Evolutionary conservation across 1,140 invertebrate species (phyloP), one percentile per base, ranked within the genome.

Genomic region (Ptiloglossa arizonensis): DNA sequence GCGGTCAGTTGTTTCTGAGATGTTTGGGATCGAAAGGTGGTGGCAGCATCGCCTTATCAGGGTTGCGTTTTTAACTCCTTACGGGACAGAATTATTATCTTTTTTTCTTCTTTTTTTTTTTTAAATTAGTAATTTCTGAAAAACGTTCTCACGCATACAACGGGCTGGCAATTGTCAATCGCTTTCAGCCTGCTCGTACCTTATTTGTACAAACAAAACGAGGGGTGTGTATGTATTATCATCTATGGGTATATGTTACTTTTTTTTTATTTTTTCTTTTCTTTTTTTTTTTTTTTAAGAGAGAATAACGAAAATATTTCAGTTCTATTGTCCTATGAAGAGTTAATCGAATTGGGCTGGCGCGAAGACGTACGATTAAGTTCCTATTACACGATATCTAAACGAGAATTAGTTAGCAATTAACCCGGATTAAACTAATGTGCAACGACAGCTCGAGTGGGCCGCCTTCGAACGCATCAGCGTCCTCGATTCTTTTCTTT

Each of bases 381-480:
- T 89, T 91, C 87, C 87, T 91, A 89, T 89, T 90, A 87, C 73
- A 67, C 54, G 48, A 80, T 87, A 68, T 84, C 71, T 84, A 71
- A 86, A 69, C 48, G 72, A 88, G 32, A 82, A 81, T 87, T 82
- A 85, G 80, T 87, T 84, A 83, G 70, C 77, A 64, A 71, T 82
- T 80, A 71, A 71, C 83, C 62, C 46, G 70, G 70, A 86, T 77
- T 82, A 48, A 64, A 82, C 59, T 50, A 50, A 80, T 77, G 66
- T 57, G 69, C 67, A 52, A 41, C 46, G 60, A 62, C 67, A 75
- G 60, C 56, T 62, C 46, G 52, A 44, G 44, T 29, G 71, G 57
- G 54, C 38, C 62, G 44, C 57, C 54, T 27, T 22, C 66, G 74
- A 77, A 57, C 27, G 62, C 56, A 54, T 6, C 48, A 44, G n/a